phyloP scores from a whole-genome alignment of 2,113 vertebrate species.

The Aptenodytes forsteri region DNA sequence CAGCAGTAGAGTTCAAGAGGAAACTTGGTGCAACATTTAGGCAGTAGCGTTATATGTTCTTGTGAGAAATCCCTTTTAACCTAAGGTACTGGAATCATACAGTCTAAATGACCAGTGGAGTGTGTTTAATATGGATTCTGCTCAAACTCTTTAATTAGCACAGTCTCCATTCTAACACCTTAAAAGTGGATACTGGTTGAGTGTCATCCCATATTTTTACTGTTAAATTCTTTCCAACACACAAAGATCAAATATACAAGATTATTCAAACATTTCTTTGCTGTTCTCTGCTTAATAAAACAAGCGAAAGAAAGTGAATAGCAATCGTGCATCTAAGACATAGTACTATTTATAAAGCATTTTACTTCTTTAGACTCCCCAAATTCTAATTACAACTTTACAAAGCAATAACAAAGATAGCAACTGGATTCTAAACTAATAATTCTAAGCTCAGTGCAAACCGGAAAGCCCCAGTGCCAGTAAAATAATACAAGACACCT shows the following conservation, averaged over 20 bases:
- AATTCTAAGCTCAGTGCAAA: constrained; percentile 63
- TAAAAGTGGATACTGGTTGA: not conserved
- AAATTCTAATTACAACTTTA: constrained; percentile 73
- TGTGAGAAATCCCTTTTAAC: not conserved
- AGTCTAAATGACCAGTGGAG: not conserved
- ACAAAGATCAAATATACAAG: constrained; percentile 30
- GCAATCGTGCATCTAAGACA: not conserved
- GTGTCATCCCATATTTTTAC: not conserved
- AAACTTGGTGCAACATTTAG: not conserved
- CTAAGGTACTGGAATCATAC: not conserved
- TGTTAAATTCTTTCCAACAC: constrained; percentile 27
- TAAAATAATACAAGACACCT: constrained; percentile 64
- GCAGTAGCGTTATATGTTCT: fast-evolving
- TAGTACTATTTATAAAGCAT: constrained; percentile 33
- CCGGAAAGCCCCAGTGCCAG: constrained; percentile 54
- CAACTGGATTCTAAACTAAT: constrained; percentile 69
- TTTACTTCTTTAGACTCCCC: constrained; percentile 62
- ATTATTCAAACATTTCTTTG: constrained; percentile 20
- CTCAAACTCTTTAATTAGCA: not conserved
- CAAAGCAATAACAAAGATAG: constrained; percentile 66
- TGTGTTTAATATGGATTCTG: not conserved
- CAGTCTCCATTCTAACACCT: not conserved
- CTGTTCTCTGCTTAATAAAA: constrained; percentile 60
- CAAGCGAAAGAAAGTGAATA: constrained; percentile 34
- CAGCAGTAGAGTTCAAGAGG: not conserved